Evolutionary conservation across 2,888 invertebrate species (phyloP), one percentile per base, ranked within the genome.

Genomic region (Poecilobothrus nobilitatus): DNA sequence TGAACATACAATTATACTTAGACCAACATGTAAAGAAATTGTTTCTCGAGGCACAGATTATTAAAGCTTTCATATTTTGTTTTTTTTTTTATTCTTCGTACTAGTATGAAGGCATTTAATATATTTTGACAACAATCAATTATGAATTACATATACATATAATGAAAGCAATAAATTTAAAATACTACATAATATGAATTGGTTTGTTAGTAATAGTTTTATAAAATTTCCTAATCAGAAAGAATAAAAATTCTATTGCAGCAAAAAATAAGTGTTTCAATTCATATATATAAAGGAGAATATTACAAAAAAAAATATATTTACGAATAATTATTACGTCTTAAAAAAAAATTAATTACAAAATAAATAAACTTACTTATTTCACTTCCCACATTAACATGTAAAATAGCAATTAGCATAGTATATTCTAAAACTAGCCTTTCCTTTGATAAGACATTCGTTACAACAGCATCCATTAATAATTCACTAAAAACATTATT

Each of bases 1-100:
- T 80, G 99, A 99, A 80, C 99, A 99, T 83, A 99, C 99, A 6
- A 91, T 99, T 76, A 89, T 99, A 74, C 85, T 99, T 73, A 86
- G 98, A 76, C 99, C 99, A 63, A 97, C 97, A 0, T 98, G 97
- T 85, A 99, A 99, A 83, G 99, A 99, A 83, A 89, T 99, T 33
- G 91, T 99, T 66, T 97, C 96, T 34, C 90, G 98, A 71, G 99
- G 99, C 41, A 91, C 93, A 72, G 99, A 98, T 82, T 99, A 97
- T 71, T 80, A 70, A 69, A 4, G 27, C 27, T 27, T 5, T 27
- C 5, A 2, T 27, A 4, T 27, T 27, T 27, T 27, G 27, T 4
- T 71, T 18, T n/a, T 44, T 67, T 44, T 53, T 53, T 53, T 18
- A 53, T 53, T 53, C 15, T n/a, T 53, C 15, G 6, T 53, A 44